Evolutionary conservation across 2,888 invertebrate genomes (phyloP), one percentile per base, ranked within the genome.

Genomic region (Drosophila nigricruria): DNA sequence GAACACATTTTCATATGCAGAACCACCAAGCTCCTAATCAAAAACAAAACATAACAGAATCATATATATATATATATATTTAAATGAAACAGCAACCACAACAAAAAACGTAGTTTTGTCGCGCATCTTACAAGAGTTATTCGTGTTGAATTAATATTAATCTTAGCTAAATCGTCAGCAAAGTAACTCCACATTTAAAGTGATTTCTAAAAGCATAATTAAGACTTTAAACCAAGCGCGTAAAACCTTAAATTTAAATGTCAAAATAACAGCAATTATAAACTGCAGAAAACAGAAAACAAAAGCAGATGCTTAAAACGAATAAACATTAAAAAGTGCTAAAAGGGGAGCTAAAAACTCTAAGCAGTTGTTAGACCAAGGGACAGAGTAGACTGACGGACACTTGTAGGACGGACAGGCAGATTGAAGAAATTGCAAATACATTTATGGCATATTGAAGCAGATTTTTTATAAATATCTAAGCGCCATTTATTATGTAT

Each of bases 121-220:
- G 58, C 57, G 60, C 56, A 61, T 56, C 54, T 42, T 16, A 40
- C 54, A 75, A 52, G 45, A 72, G 54, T 73, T 65, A 57, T 68
- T 68, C 68, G 63, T 64, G 49, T 76, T 77, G 56, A 73, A 73
- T 59, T 76, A 42, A 60, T 69, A 70, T 40, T 52, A 52, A 78
- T 74, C 58, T 61, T 67, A 83, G 70, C 50, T 53, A 70, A 76
- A 73, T 67, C 64, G 54, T 64, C 67, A 70, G 56, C 52, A 50
- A 79, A 79, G 32, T 36, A 54, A 68, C 53, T 67, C 58, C 53
- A 70, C 60, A 58, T 67, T 77, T 68, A 58, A 83, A 77, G 76
- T 81, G 81, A 80, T 84, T 82, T 81, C 60, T 18, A 56, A 68
- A 73, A 50, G 58, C 75, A 80, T 84, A 82, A 58, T 73, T 82